Evolutionary conservation across 2,113 vertebrate species (phyloP).

Genomic region (Phaethon lepturus): DNA sequence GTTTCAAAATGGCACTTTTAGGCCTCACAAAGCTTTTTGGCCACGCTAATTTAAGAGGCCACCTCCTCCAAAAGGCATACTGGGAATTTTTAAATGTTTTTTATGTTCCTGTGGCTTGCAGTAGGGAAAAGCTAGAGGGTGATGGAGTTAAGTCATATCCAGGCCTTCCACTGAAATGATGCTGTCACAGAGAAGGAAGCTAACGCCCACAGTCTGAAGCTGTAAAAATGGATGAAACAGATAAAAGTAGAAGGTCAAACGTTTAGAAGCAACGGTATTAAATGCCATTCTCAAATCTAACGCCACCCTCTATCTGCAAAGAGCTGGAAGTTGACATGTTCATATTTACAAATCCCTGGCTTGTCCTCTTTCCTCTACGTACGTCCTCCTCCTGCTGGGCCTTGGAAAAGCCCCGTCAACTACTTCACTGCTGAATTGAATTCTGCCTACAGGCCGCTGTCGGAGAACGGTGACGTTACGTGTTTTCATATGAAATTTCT

Average conservation of each 20-base stretch:
- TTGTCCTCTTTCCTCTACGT: background rate
- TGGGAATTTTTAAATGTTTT: fast-evolving
- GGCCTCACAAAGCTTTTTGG: background rate
- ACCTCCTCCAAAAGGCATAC: background rate
- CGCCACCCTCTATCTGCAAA: background rate
- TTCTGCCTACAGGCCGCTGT: background rate
- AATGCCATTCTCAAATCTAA: background rate
- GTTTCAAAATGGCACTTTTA: background rate
- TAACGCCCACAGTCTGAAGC: background rate
- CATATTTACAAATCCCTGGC: background rate
- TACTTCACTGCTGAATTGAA: background rate
- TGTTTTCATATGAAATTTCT: background rate
- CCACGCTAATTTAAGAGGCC: background rate
- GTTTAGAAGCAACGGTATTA: background rate
- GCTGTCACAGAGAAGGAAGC: background rate
- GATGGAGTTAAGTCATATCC: background rate
- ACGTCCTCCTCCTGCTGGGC: background rate
- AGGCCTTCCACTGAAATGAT: background rate
- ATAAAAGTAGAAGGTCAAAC: background rate
- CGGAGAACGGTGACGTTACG: background rate
- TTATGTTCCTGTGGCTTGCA: background rate
- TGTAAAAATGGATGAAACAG: background rate
- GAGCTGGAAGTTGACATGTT: background rate
- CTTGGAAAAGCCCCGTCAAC: background rate
- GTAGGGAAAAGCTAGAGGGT: background rate